Evolutionary conservation across 2,113 vertebrate genomes (phyloP).

Genomic region (Callipepla californica): DNA sequence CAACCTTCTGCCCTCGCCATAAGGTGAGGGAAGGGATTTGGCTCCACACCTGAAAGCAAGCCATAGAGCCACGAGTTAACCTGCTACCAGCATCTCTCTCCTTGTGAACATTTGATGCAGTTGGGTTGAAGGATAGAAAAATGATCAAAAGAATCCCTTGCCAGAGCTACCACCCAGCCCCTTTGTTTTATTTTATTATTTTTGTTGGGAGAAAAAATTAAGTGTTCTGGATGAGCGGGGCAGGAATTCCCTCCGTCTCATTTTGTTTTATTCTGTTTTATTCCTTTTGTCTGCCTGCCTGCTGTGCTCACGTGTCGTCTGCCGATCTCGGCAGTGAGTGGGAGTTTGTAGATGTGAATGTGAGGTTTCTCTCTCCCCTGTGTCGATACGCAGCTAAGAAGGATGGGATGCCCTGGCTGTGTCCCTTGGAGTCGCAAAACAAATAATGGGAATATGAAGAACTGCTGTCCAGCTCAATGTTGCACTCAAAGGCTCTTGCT

Average conservation of each 20-base stretch:
- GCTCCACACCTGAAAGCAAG: fast-evolving
- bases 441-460: neutral
- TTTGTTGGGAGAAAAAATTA: neutral
- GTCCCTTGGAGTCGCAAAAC: neutral
- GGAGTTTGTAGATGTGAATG: neutral
- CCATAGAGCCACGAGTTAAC: neutral
- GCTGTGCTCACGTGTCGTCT: neutral
- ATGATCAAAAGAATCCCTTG: fast-evolving
- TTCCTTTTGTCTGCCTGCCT: neutral
- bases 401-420: neutral
- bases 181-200: neutral
- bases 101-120: fast-evolving
- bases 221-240: neutral
- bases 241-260: neutral
- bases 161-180: neutral
- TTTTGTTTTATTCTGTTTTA: neutral
- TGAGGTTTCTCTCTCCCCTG: neutral
- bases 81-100: neutral
- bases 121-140: neutral
- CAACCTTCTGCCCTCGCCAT: fast-evolving
- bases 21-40: neutral
- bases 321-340: constrained; percentile 14
- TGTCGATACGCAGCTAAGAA: neutral
- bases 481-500: neutral
- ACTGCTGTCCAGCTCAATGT: neutral